Base-by-base conservation (phyloP, 92 coral and sea anemone species). In the Palythoa grandiflora region DNA sequence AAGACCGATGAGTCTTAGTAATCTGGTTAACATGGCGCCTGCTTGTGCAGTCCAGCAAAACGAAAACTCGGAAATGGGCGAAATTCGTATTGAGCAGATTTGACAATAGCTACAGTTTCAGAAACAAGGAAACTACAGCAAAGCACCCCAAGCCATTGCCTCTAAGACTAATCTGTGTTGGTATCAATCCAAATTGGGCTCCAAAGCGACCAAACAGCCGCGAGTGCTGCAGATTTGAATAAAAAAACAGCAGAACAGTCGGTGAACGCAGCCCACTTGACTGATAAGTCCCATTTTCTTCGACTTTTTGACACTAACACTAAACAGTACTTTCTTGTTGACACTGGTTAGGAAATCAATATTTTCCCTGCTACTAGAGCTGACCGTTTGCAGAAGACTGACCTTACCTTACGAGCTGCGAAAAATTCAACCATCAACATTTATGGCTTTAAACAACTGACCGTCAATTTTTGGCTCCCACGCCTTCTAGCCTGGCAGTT, bases 401-500 rank as follows among this genome's bases (percentile, higher is more conserved):
- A 85, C 47, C 55, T 88, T 35, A 87, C 81, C 53, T 70, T 88
- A 40, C 89, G 83, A 37, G 91, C 93, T 83, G 93, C 83, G 83
- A 91, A 91, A 59, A 83, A 91, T 65, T 52, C 92, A 35, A 77
- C 68, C 75, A 90, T 89, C 73, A 66, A 86, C 72, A 90, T 87
- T 40, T 71, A 86, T 78, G 87, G 90, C 37, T 78, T 8, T 36
- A 40, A 71, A 50, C 87, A 68, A 60, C 63, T 77, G 15, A 85
- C 80, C 68, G 71, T 75, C 60, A 84, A 84, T 28, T 76, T 89
- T 38, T 86, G 89, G 73, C 93, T 90, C 88, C 90, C 88, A 60
- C 93, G 88, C 85, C 93, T 84, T 44, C 90, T 90, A 28, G 80
- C 88, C 65, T 87, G 93, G 90, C 63, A 39, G 73, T 90, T 87